Evolutionary conservation across 2,113 vertebrate species (phyloP).

Genomic region (Petrocephalus zakoni): DNA sequence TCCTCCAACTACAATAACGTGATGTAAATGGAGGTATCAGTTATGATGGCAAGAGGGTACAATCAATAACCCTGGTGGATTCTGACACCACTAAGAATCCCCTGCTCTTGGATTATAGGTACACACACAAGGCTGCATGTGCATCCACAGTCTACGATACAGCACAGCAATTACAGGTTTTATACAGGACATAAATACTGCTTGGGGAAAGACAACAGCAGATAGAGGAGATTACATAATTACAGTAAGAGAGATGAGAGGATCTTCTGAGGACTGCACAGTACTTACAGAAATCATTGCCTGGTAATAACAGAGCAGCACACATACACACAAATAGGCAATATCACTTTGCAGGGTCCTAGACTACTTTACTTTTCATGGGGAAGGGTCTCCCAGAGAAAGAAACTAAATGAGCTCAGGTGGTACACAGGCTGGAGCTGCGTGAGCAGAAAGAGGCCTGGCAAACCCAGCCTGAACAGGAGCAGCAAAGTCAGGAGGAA

Average conservation of each 20-base stretch:
- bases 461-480: neutral
- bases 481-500: neutral
- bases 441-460: neutral
- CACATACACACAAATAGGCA: neutral
- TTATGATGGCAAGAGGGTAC: neutral
- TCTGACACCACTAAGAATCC: neutral
- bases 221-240: neutral
- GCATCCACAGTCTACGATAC: neutral
- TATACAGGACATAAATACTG: neutral
- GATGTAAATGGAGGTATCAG: neutral
- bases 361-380: neutral
- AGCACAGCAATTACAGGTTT: neutral
- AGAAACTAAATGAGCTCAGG: neutral
- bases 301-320: neutral
- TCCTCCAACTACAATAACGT: neutral
- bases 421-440: neutral
- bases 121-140: neutral
- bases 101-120: neutral
- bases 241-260: constrained; percentile 6
- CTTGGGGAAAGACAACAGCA: neutral
- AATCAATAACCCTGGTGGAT: neutral
- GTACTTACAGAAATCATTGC: constrained; percentile 12
- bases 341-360: neutral
- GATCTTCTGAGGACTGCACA: constrained; percentile 8
- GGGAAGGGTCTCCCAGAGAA: neutral